A percentile compares a stretch with the other conserved stretches of the same genome.
Evolutionary conservation across 2,888 invertebrate species (phyloP).

Genomic region (Tachystola acroxantha): DNA sequence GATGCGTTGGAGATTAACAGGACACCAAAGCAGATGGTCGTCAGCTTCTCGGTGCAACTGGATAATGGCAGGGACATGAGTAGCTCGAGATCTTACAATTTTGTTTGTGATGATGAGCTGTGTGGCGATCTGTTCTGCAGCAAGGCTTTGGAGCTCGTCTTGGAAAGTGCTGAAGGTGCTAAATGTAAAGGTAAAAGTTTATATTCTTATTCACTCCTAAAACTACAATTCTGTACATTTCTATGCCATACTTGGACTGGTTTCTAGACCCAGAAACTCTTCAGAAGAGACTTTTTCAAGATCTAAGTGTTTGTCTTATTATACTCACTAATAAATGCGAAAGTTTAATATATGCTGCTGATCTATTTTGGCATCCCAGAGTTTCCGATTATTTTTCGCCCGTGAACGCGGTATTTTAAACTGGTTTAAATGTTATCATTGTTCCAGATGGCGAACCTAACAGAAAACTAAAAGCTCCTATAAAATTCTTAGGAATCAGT

Average conservation of each 20-base stretch:
- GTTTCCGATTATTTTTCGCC: too few relatives aligned
- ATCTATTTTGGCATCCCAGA: too few relatives aligned
- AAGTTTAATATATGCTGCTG: too few relatives aligned
- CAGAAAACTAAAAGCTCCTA: conserved; percentile 65
- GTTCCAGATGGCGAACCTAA: conserved; percentile 55
- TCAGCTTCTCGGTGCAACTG: conserved; percentile 81
- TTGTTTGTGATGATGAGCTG: conserved; percentile 79
- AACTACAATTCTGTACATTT: too few relatives aligned
- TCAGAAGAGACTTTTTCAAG: too few relatives aligned
- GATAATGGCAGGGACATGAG: conserved; percentile 74
- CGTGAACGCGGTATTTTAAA: too few relatives aligned
- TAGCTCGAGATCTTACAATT: conserved; percentile 80
- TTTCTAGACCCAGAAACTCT: too few relatives aligned
- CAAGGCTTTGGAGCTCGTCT: conserved; percentile 82
- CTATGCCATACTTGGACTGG: too few relatives aligned
- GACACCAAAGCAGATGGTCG: conserved; percentile 86
- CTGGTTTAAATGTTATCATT: too few relatives aligned
- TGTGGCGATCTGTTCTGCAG: conserved; percentile 82
- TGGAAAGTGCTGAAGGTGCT: conserved; percentile 75
- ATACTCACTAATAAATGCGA: too few relatives aligned
- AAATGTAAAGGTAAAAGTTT: conserved; percentile 49
- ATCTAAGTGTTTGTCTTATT: too few relatives aligned
- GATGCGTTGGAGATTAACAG: conserved; percentile 90
- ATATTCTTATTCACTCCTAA: too few relatives aligned
- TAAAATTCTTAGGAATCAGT: conserved; percentile 86